These are phyloP conservation scores for Conus canariensis DNA, from an alignment of 2,888 invertebrate genomes.

Conservation along the genomic window DNA sequence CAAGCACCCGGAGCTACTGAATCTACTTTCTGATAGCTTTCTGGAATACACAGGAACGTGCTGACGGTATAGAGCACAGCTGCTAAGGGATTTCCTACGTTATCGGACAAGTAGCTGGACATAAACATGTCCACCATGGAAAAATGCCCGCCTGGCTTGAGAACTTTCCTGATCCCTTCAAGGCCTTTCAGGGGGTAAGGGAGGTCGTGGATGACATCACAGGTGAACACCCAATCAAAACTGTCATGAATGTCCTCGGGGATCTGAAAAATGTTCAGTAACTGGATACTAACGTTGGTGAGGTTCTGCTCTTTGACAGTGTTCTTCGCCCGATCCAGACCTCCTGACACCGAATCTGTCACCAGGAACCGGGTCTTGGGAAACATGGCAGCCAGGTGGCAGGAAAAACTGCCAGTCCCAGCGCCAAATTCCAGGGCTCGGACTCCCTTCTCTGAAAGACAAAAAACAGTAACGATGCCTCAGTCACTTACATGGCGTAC, in stretches of 20 bases:
- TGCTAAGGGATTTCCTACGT: conserved; percentile 37
- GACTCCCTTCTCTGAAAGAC: conserved; percentile 43
- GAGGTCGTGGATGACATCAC: conserved; percentile 52
- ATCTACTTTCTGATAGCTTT: conserved; percentile 45
- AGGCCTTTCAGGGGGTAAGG: conserved; percentile 47
- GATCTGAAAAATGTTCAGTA: conserved; percentile 40
- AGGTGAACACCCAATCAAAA: conserved; percentile 47
- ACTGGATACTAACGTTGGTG: conserved; percentile 38
- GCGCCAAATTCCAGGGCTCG: conserved; percentile 46
- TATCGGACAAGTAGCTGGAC: conserved; percentile 25
- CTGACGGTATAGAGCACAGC: conserved; percentile 40
- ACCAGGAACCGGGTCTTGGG: conserved; percentile 45
- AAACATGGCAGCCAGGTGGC: conserved; percentile 43
- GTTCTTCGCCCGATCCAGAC: background rate
- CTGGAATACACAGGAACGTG: conserved; percentile 51
- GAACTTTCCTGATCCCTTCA: conserved; percentile 35
- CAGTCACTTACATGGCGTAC: too few species aligned
- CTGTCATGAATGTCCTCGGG: conserved; percentile 32
- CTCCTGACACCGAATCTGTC: conserved; percentile 39
- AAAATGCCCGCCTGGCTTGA: conserved; percentile 37
- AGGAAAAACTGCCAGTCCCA: conserved; percentile 35
- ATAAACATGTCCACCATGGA: conserved; percentile 37
- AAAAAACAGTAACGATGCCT: background rate
- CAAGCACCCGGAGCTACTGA: conserved; percentile 46
- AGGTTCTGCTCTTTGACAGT: conserved; percentile 19